Evolutionary conservation across 1,140 invertebrate genomes (phyloP).

Genomic region (Leptoteleia sp.): DNA sequence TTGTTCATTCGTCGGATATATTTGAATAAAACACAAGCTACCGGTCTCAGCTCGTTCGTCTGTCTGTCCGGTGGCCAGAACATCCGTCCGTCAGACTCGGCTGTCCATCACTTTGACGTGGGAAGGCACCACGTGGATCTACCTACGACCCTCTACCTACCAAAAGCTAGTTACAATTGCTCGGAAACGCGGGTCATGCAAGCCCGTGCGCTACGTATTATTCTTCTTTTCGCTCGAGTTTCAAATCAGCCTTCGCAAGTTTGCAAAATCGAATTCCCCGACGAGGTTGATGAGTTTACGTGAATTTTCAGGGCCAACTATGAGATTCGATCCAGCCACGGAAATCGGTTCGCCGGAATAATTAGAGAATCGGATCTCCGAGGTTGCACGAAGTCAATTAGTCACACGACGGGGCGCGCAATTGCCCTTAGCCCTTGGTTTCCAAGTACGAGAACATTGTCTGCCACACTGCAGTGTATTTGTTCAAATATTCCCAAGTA

Average conservation of each 20-base stretch:
- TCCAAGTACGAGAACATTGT: conserved; percentile 48
- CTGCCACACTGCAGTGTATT: conserved; percentile 48
- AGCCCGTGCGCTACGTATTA: conserved; percentile 53
- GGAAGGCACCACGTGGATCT: conserved; percentile 80
- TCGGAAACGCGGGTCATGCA: conserved; percentile 79
- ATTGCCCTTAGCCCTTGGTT: conserved; percentile 61
- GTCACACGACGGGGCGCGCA: conserved; percentile 72
- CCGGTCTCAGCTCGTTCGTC: conserved; percentile 74
- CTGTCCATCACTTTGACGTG: conserved; percentile 81
- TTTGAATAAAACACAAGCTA: conserved; percentile 81
- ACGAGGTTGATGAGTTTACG: conserved; percentile 6
- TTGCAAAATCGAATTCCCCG: conserved; percentile 7
- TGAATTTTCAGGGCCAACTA: conserved; percentile 10
- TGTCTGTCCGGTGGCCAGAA: conserved; percentile 77
- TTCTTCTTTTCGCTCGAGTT: conserved; percentile 16
- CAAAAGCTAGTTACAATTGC: conserved; percentile 81
- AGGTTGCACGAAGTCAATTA: conserved; percentile 72
- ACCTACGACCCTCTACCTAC: conserved; percentile 73
- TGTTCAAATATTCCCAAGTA: conserved; percentile 28
- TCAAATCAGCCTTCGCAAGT: neutral
- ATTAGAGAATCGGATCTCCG: conserved; percentile 73
- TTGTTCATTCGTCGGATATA: conserved; percentile 79
- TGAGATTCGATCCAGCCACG: conserved; percentile 54
- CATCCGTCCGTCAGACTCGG: conserved; percentile 77
- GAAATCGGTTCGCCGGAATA: conserved; percentile 72